Percentiles rank a stretch among this genome's conserved stretches.
These are phyloP conservation scores for Diachrysia chrysitis DNA, from an alignment of 2,888 invertebrate species.

Conservation along the genomic window DNA sequence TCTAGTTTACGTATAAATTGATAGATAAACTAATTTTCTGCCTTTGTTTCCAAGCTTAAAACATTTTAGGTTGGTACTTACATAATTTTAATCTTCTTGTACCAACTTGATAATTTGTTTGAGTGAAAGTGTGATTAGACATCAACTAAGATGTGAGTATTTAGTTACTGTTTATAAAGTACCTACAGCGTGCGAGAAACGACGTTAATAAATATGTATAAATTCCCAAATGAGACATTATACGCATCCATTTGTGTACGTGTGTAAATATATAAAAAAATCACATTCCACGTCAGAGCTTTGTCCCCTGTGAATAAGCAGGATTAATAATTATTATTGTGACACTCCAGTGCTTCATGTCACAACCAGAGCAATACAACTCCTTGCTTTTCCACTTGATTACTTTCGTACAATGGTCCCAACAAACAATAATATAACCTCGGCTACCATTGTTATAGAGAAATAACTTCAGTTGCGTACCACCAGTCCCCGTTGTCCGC, in stretches of 20 bases:
- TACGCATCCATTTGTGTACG: constrained; percentile 37
- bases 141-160: constrained; percentile 14
- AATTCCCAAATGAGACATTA: constrained; percentile 47
- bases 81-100: constrained; percentile 25
- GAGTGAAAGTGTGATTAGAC: constrained; percentile 30
- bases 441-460: constrained; percentile 67
- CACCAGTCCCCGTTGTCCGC: constrained; percentile 45
- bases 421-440: constrained; percentile 76
- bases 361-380: constrained; percentile 67
- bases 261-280: constrained; percentile 38
- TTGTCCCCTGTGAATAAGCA: constrained; percentile 53
- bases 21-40: constrained; percentile 47
- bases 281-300: constrained; percentile 42
- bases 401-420: constrained; percentile 72
- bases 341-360: constrained; percentile 59
- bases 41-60: constrained; percentile 28
- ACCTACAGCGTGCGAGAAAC: constrained; percentile 33
- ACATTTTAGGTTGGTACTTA: constrained; percentile 28
- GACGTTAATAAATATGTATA: constrained; percentile 46
- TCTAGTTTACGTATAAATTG: constrained; percentile 49
- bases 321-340: constrained; percentile 66
- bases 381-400: constrained; percentile 77
- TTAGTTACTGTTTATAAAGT: constrained; percentile 14
- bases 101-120: constrained; percentile 18
- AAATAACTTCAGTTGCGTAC: constrained; percentile 61